These are phyloP conservation scores for Pterostichus madidus DNA, from an alignment of 2,888 invertebrate genomes.

Conservation along the genomic window DNA sequence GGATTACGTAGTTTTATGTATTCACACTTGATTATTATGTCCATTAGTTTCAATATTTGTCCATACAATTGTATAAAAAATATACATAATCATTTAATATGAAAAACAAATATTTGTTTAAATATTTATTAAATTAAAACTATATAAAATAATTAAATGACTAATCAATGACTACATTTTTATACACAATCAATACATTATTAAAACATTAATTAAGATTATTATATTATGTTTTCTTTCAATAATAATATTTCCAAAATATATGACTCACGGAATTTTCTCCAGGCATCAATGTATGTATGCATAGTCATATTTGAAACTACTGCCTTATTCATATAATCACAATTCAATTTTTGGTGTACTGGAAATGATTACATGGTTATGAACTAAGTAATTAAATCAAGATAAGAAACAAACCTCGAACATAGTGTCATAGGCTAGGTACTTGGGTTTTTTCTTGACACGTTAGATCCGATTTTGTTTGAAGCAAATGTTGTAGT, in stretches of 20 bases:
- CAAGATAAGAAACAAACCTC: conserved; percentile 35
- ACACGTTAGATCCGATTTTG: neutral
- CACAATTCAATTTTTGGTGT: conserved; percentile 30
- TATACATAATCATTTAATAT: conserved; percentile 10
- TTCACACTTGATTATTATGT: conserved; percentile 51
- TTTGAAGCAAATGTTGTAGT: conserved; percentile 1
- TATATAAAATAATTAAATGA: too few relatives aligned
- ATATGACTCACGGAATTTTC: conserved; percentile 28
- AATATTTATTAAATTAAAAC: neutral
- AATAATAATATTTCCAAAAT: conserved; percentile 31
- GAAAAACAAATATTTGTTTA: conserved; percentile 1
- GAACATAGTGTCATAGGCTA: conserved; percentile 19
- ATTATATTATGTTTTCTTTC: neutral
- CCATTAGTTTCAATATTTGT: conserved; percentile 43
- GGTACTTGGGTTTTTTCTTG: neutral
- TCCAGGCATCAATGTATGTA: neutral
- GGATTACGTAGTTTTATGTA: conserved; percentile 63
- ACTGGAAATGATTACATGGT: conserved; percentile 31
- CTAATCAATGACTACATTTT: neutral
- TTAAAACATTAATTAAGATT: conserved; percentile 19
- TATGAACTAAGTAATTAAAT: conserved; percentile 40
- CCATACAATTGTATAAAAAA: conserved; percentile 24
- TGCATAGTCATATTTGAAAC: conserved; percentile 27
- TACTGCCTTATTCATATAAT: conserved; percentile 32
- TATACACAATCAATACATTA: conserved; percentile 11